phyloP scores from a whole-genome alignment of 2,113 vertebrate species.

The Motacilla alba region DNA sequence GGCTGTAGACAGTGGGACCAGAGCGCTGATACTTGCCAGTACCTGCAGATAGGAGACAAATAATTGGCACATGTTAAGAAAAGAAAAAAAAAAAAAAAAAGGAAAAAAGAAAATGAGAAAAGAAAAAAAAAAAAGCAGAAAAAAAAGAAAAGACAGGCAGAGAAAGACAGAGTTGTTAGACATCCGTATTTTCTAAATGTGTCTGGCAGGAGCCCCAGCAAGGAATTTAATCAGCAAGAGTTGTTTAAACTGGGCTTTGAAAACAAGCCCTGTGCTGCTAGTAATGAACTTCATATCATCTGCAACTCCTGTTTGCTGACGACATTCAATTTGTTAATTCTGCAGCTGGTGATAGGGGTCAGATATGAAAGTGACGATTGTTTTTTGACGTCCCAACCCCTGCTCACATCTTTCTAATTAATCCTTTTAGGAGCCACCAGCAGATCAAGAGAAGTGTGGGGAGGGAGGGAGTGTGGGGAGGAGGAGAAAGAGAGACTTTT shows the following conservation, averaged over 20 bases:
- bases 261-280: constrained; percentile 70
- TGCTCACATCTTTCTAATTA: constrained; percentile 82
- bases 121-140: fast-evolving
- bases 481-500: background rate
- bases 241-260: constrained; percentile 78
- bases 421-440: constrained; percentile 79
- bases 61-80: constrained; percentile 79
- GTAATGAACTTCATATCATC: constrained; percentile 79
- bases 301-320: constrained; percentile 82
- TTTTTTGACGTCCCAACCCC: constrained; percentile 79
- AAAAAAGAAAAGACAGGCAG: background rate
- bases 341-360: constrained; percentile 82
- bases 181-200: constrained; percentile 75
- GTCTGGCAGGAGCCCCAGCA: constrained; percentile 76
- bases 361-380: constrained; percentile 84
- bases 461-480: constrained; percentile 23
- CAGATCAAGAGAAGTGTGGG: constrained; percentile 64
- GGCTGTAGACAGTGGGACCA: constrained; percentile 78
- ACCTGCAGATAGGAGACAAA: constrained; percentile 81
- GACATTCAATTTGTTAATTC: constrained; percentile 86
- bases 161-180: constrained; percentile 67
- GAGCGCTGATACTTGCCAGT: constrained; percentile 78
- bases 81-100: fast-evolving
- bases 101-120: fast-evolving
- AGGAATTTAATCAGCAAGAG: constrained; percentile 86